phyloP scores from a whole-genome alignment of 2,113 vertebrate species.

The Percopsis transmontana region DNA sequence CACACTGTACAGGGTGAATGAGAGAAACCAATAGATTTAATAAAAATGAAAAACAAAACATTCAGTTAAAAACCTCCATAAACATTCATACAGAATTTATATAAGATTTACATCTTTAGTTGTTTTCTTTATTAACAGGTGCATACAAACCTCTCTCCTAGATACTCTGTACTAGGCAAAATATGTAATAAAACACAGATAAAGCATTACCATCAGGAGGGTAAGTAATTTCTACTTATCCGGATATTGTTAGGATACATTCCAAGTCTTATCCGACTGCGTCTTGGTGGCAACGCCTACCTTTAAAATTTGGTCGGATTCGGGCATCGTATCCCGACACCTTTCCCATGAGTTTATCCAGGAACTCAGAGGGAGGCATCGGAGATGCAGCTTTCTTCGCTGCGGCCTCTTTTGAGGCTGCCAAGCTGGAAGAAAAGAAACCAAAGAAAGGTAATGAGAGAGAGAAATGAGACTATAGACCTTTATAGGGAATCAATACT shows the following conservation, averaged over 20 bases:
- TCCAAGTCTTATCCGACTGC: slow-evolving; percentile 72
- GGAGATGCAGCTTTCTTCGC: slow-evolving; percentile 88
- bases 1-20: slow-evolving; percentile 65
- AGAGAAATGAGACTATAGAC: not conserved
- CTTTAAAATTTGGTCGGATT: slow-evolving; percentile 99
- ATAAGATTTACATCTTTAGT: not conserved
- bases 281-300: slow-evolving; percentile 78
- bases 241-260: slow-evolving; percentile 68
- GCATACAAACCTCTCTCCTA: slow-evolving; percentile 58
- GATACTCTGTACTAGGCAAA: slow-evolving; percentile 15
- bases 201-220: slow-evolving; percentile 7
- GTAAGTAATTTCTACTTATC: slow-evolving; percentile 6
- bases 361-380: slow-evolving; percentile 97
- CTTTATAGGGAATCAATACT: too few relatives aligned
- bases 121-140: not conserved
- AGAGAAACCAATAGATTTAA: slow-evolving; percentile 61
- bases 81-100: not conserved
- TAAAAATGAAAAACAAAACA: slow-evolving; percentile 45
- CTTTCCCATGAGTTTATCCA: slow-evolving; percentile 98
- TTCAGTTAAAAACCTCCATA: not conserved
- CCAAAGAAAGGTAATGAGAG: slow-evolving; percentile 24
- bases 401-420: slow-evolving; percentile 96
- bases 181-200: slow-evolving; percentile 26
- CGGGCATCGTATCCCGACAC: slow-evolving; percentile 98
- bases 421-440: slow-evolving; percentile 81